A percentile compares a stretch with the other conserved stretches of the same genome.
Conservation (phyloP, 2,888 invertebrate species). For the Macroteleia sp. region DNA sequence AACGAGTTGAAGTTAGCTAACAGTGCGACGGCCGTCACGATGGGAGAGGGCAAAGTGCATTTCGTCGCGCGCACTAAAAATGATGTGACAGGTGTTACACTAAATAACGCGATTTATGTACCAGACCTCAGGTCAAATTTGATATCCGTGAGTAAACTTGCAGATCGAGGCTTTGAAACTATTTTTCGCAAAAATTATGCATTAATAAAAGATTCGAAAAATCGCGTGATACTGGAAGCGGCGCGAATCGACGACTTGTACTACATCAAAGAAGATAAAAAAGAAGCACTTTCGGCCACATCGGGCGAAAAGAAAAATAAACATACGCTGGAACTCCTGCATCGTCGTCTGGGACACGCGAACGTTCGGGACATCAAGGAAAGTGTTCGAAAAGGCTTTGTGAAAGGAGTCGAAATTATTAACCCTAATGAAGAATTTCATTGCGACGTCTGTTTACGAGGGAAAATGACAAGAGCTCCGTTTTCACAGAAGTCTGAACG, state of each 20-base stretch:
- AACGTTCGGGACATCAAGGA: slow-evolving; percentile 1
- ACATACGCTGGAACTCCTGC: not conserved
- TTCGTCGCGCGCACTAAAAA: not conserved
- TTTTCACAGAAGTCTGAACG: slow-evolving; percentile 8
- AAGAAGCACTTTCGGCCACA: not conserved
- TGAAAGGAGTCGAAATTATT: slow-evolving; percentile 15
- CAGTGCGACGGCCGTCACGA: not conserved
- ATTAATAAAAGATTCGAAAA: not conserved
- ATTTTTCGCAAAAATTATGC: not conserved
- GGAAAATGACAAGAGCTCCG: slow-evolving; percentile 37
- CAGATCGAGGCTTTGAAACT: not conserved
- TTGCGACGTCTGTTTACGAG: slow-evolving; percentile 21
- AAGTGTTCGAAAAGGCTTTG: not conserved
- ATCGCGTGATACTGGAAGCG: not conserved
- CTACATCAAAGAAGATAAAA: not conserved
- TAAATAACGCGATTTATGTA: not conserved
- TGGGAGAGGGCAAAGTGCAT: not conserved
- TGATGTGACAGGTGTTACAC: not conserved
- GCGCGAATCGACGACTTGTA: slow-evolving; percentile 4
- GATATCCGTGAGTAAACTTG: not conserved
- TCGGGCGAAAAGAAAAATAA: not conserved
- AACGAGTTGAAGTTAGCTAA: not conserved
- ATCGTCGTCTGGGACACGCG: slow-evolving; percentile 5
- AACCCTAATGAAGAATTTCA: not conserved
- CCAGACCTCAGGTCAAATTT: not conserved